Evolutionary conservation across 2,113 vertebrate species (phyloP).

Genomic region (Plecturocebus donacophilus): DNA sequence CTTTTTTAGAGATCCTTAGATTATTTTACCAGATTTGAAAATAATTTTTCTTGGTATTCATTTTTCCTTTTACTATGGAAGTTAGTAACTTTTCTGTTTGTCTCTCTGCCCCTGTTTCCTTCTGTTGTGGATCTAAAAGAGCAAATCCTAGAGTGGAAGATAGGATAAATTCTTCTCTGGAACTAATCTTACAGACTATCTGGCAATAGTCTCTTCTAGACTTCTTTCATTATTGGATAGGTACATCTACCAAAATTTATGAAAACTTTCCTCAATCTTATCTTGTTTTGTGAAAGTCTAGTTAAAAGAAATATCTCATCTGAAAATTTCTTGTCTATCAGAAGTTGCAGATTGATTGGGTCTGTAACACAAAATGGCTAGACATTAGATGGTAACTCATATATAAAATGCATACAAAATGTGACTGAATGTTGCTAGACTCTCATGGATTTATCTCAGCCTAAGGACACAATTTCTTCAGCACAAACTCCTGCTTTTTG

Average conservation of each 20-base stretch:
- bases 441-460: background rate
- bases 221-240: background rate
- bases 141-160: background rate
- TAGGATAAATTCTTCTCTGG: background rate
- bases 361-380: background rate
- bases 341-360: background rate
- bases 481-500: background rate
- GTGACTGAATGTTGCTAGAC: background rate
- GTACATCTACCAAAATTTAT: background rate
- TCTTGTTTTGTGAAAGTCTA: background rate
- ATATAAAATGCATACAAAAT: background rate
- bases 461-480: background rate
- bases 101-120: background rate
- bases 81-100: background rate
- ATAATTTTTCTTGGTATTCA: background rate
- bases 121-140: background rate
- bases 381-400: background rate
- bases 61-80: background rate
- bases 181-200: background rate
- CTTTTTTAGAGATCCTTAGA: background rate
- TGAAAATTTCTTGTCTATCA: background rate
- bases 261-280: background rate
- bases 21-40: background rate
- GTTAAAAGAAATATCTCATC: background rate
- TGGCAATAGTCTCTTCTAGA: background rate